These are phyloP conservation scores for Embiotoca jacksoni DNA, from an alignment of 2,113 vertebrate genomes.

Conservation along the genomic window DNA sequence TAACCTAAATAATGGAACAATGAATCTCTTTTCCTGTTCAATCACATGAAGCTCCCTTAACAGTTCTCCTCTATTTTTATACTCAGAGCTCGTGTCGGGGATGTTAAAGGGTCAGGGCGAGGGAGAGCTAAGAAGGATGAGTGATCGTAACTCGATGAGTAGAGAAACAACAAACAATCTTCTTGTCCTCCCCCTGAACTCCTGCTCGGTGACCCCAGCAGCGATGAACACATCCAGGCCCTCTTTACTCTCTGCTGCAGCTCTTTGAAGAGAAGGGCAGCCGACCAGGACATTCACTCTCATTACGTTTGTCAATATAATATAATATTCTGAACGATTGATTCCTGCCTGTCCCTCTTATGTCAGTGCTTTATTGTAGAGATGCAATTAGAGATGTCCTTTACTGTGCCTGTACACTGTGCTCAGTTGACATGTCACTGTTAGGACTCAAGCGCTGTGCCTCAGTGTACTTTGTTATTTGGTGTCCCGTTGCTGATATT, in stretches of 20 bases:
- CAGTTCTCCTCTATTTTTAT: conserved; percentile 19
- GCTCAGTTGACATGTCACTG: conserved; percentile 1
- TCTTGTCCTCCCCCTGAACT: conserved; percentile 52
- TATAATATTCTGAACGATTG: conserved; percentile 37
- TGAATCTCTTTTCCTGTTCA: neutral
- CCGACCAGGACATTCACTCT: conserved; percentile 26
- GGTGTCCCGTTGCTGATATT: too few relatives aligned
- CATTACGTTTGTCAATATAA: conserved; percentile 46
- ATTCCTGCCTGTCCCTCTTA: conserved; percentile 17
- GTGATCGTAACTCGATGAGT: conserved; percentile 30
- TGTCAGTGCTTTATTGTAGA: conserved; percentile 32
- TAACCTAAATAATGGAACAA: neutral
- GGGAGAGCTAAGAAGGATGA: conserved; percentile 21
- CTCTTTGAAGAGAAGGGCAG: conserved; percentile 54
- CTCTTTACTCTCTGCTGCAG: conserved; percentile 9
- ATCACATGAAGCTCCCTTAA: conserved; percentile 15
- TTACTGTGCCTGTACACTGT: conserved; percentile 6
- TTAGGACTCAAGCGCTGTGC: neutral
- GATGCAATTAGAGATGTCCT: conserved; percentile 48
- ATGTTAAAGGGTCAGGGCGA: neutral
- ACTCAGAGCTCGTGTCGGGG: neutral
- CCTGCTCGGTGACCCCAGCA: conserved; percentile 40
- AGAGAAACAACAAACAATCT: conserved; percentile 48
- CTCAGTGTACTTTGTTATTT: neutral
- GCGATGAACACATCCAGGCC: conserved; percentile 24